phyloP scores from a whole-genome alignment of 2,888 invertebrate genomes.

The Heteromyza rotundicornis region DNA sequence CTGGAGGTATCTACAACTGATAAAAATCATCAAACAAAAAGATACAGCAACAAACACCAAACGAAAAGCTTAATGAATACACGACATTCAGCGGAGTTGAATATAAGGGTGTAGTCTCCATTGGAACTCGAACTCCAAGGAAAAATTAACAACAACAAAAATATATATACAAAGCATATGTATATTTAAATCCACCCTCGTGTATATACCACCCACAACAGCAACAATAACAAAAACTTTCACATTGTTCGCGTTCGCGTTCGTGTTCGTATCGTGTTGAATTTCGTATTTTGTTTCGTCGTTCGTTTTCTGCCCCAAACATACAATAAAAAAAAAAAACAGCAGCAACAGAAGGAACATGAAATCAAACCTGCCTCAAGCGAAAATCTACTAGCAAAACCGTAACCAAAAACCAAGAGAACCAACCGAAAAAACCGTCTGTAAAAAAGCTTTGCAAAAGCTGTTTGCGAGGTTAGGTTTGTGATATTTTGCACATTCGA shows the following conservation, averaged over 20 bases:
- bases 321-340: not conserved
- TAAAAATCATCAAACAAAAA: not conserved
- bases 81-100: not conserved
- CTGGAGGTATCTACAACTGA: not conserved
- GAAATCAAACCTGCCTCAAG: slow-evolving; percentile 41
- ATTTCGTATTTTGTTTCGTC: too few species aligned
- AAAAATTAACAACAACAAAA: too few species aligned
- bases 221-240: slow-evolving; percentile 23
- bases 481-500: too few species aligned
- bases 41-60: slow-evolving; percentile 4
- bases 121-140: slow-evolving; percentile 4
- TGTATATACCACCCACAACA: not conserved
- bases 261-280: too few species aligned
- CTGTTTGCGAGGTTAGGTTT: too few species aligned
- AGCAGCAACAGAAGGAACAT: not conserved
- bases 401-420: not conserved
- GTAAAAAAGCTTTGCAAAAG: too few species aligned
- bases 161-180: too few species aligned
- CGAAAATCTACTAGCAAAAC: slow-evolving; percentile 32
- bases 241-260: too few species aligned
- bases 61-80: not conserved
- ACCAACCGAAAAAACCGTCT: not conserved
- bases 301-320: not conserved
- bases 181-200: too few species aligned
- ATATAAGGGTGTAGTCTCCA: slow-evolving; percentile 29